Base-by-base conservation (phyloP, 2,113 vertebrate species). In the Entomyzon cyanotis region DNA sequence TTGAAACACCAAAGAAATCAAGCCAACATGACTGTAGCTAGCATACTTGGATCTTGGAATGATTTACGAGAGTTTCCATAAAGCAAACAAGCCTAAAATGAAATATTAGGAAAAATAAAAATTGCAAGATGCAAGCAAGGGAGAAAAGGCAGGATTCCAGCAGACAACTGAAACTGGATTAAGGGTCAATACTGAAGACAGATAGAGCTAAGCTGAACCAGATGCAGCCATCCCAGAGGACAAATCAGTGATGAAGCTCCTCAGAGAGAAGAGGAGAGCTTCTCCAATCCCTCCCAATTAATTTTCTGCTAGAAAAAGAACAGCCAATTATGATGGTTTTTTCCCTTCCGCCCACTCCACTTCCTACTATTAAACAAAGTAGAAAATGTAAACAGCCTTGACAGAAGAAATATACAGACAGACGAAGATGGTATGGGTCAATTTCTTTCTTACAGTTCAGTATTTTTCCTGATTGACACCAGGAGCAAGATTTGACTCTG, bases 161-260 rank as follows among this genome's bases (percentile, higher is more conserved):
- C n/a, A 89, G 60, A 68, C 19, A 71, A 68, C 27, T 37, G 82
- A 93, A 95, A 94, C 80, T 84, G 79, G 69, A 92, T 68, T 71
- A 95, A 93, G 73, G 60, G 85, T 89, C 0, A 1, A 70, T 84
- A 13, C 15, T 56, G 47, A 93, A 81, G 64, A 75, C 1, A 7
- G 71, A 92, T 63, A 55, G 24, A 94, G 53, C 52, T 94, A 95
- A 97, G 3, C 52, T 68, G 68, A 96, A 92, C 75, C 95, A 96
- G 93, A 96, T 94, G 92, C 46, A 78, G 56, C n/a, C 37, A 71
- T 85, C 92, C 85, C 94, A 84, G 22, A 93, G 64, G 85, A 83
- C 20, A 77, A 83, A 93, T 60, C 60, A 81, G 69, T 30, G 46
- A 90, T 71, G 64, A 93, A 31, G 56, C n/a, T 90, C 52, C 62